A percentile compares a stretch with the other conserved stretches of the same genome.
Conservation (phyloP, 1,140 invertebrate genomes). For the Riptortus pedestris region DNA sequence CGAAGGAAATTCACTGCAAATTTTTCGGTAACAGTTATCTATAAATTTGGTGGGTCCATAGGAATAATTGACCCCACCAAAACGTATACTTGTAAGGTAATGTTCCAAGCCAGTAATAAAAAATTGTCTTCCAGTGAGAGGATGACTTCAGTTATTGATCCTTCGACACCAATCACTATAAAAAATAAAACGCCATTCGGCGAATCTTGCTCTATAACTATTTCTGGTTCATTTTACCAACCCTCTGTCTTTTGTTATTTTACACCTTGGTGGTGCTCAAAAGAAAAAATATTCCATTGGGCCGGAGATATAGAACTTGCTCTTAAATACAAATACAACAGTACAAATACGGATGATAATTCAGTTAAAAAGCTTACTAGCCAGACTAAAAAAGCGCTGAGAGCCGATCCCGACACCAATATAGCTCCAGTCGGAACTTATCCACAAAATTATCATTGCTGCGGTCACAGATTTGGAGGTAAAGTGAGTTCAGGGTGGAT, state of each 20-base stretch:
- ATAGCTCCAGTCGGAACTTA: not conserved
- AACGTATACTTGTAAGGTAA: constrained; percentile 13
- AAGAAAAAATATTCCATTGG: constrained; percentile 8
- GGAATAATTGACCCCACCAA: constrained; percentile 8
- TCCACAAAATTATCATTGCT: not conserved
- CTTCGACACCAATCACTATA: not conserved
- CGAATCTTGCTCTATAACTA: constrained; percentile 7
- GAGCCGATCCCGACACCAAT: not conserved
- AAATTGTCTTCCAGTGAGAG: too few species aligned
- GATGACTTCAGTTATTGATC: not conserved
- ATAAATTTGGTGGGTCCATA: constrained; percentile 14
- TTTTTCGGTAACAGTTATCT: not conserved
- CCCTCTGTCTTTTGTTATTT: not conserved
- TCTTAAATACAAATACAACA: not conserved
- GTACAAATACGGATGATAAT: not conserved
- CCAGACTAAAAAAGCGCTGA: not conserved
- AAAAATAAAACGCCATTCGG: constrained; percentile 3
- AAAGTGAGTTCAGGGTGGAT: constrained; percentile 24
- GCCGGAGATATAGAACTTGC: not conserved
- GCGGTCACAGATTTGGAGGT: constrained; percentile 7
- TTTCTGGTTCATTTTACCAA: not conserved
- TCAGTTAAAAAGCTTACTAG: not conserved
- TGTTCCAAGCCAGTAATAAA: not conserved
- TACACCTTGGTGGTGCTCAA: constrained; percentile 2
- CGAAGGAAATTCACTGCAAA: not conserved